Base-by-base conservation (phyloP, 2,113 vertebrate genomes). In the Dasyprocta punctata region DNA sequence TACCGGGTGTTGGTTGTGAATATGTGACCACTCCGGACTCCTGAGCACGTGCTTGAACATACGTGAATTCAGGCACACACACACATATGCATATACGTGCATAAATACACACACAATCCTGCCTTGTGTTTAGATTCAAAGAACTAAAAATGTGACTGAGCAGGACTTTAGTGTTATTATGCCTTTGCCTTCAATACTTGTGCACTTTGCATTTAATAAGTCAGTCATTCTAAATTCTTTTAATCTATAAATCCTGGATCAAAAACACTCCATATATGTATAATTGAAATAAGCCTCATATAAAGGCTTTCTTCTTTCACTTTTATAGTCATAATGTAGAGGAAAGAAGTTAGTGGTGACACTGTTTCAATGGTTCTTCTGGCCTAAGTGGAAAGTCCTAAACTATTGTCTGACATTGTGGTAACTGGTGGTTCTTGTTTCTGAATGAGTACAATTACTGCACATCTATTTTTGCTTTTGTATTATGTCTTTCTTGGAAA, bases 1-100 rank as follows among this genome's bases (percentile, higher is more conserved):
- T 98, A 95, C 38, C 54, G 69, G 86, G 88, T 3, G 61, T 22
- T 89, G 20, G 38, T 77, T 94, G 13, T 93, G 86, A 97, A 86
- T 95, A 77, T 24, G 24, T 92, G 87, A 47, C 3, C 7, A 77
- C 88, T 44, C 8, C 85, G n/a, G 4, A 86, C 97, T 10, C 13
- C 52, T 65, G 13, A 86, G 4, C 36, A 19, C 19, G 26, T 22
- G 19, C 26, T 91, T 67, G 38, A 54, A 20, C 28, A 73, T 7
- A 7, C 38, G 24, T 7, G 8, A 36, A 1, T 4, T 3, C 2
- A 28, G 0, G 16, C 3, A 52, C 20, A 20, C 33, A 14, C 41
- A 16, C 44, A 41, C 5, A 24, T 8, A 28, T 3, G 36, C 33
- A 41, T 49, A 65, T 1, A 47, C 30, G 89, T 22, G 9, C 20